A percentile compares a stretch with the other conserved stretches of the same genome.
phyloP scores from a whole-genome alignment of 2,113 vertebrate species.

The Apteryx mantelli region DNA sequence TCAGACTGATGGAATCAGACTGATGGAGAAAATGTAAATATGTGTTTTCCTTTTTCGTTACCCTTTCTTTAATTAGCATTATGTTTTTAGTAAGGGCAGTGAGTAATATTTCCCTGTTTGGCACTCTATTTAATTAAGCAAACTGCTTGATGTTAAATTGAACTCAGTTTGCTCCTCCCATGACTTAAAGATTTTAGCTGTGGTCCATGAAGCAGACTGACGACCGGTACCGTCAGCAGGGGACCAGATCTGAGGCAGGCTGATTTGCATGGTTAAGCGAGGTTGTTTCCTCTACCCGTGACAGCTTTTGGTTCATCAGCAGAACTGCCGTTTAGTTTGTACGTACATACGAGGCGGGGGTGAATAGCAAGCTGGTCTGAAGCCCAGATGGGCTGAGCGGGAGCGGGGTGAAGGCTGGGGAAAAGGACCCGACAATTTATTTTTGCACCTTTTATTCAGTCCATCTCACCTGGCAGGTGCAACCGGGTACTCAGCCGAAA shows the following conservation, averaged over 20 bases:
- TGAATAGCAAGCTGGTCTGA: not conserved
- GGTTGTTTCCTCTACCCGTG: not conserved
- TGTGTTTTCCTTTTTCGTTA: not conserved
- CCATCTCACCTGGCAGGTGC: not conserved
- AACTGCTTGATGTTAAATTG: not conserved
- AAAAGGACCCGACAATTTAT: too few relatives aligned
- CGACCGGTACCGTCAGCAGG: not conserved
- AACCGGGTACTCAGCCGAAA: not conserved
- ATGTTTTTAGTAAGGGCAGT: not conserved
- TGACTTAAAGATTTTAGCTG: not conserved
- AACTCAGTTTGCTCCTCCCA: not conserved
- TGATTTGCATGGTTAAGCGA: accelerated
- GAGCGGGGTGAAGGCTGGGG: too few relatives aligned
- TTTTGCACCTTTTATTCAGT: not conserved
- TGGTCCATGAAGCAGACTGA: not conserved
- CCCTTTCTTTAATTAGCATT: not conserved
- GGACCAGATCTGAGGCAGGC: not conserved
- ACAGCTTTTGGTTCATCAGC: not conserved
- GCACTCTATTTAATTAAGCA: not conserved
- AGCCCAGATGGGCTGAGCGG: not conserved
- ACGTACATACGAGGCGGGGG: accelerated
- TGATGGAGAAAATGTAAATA: not conserved
- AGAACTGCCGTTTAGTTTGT: not conserved
- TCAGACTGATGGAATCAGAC: not conserved
- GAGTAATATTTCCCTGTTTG: not conserved